phyloP scores from a whole-genome alignment of 2,888 invertebrate species.

The Mimumesa dahlbomi region DNA sequence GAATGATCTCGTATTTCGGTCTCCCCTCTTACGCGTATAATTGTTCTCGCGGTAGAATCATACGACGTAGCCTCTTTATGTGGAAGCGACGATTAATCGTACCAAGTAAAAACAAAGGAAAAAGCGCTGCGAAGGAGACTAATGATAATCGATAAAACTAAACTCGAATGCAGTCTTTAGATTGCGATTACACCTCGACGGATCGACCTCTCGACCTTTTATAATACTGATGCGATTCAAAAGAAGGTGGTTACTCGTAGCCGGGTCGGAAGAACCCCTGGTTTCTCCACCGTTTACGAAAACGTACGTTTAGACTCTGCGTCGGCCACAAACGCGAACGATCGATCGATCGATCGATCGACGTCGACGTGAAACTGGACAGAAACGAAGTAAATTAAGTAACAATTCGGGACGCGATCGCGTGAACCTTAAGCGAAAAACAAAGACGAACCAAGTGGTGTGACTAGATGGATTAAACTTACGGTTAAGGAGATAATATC shows the following conservation, averaged over 20 bases:
- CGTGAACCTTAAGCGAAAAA: background rate
- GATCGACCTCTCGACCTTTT: slow-evolving; percentile 50
- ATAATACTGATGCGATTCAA: slow-evolving; percentile 62
- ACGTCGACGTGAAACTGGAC: too few species aligned
- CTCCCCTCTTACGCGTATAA: slow-evolving; percentile 28
- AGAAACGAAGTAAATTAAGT: too few species aligned
- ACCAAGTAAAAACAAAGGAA: slow-evolving; percentile 7
- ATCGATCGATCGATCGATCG: background rate
- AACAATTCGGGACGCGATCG: slow-evolving; percentile 2
- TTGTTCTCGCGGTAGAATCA: slow-evolving; percentile 22
- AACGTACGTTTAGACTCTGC: too few species aligned
- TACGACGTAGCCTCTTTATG: slow-evolving; percentile 46
- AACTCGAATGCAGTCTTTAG: slow-evolving; percentile 57
- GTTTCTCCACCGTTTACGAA: too few species aligned
- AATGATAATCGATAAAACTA: slow-evolving; percentile 23
- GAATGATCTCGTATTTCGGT: slow-evolving; percentile 64
- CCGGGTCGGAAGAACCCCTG: too few species aligned
- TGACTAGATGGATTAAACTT: slow-evolving; percentile 53
- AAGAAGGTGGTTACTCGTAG: too few species aligned
- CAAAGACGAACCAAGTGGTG: background rate
- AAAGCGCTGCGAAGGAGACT: slow-evolving; percentile 3
- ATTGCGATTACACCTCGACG: slow-evolving; percentile 48
- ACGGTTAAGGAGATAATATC: slow-evolving; percentile 41
- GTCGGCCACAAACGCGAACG: too few species aligned
- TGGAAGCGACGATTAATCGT: slow-evolving; percentile 35